Conservation (phyloP, 2,113 vertebrate species). For the Gadus chalcogrammus region DNA sequence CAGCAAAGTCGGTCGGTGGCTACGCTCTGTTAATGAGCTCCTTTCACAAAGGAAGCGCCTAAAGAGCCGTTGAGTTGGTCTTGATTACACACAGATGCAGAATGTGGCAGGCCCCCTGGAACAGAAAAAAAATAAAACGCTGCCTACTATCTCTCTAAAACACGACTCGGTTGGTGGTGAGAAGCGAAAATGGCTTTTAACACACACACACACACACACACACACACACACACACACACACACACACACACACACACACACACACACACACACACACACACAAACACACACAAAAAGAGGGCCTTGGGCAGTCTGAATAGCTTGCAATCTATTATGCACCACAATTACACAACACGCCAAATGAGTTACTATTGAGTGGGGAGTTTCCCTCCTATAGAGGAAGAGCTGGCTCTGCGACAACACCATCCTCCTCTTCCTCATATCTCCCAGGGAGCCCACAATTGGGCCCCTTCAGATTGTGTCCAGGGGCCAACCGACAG, state of each 20-base stretch:
- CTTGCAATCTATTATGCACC: constrained; percentile 62
- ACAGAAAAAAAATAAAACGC: constrained; percentile 31
- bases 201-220: too few relatives aligned
- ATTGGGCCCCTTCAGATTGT: too few relatives aligned
- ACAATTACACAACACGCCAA: constrained; percentile 68
- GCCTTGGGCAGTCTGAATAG: constrained; percentile 53
- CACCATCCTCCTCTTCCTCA: constrained; percentile 46
- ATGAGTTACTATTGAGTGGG: constrained; percentile 66
- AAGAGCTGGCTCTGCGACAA: constrained; percentile 49
- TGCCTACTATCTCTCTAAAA: constrained; percentile 59
- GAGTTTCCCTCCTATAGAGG: constrained; percentile 53
- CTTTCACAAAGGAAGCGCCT: background rate
- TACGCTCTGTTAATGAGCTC: constrained; percentile 38
- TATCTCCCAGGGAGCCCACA: constrained; percentile 27
- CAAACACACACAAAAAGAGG: constrained; percentile 25
- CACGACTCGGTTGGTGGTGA: constrained; percentile 55
- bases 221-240: constrained; percentile 12
- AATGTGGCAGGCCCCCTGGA: constrained; percentile 46
- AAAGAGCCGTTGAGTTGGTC: constrained; percentile 41
- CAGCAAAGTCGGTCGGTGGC: constrained; percentile 36
- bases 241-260: constrained; percentile 27
- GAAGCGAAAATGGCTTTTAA: constrained; percentile 53
- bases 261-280: too few relatives aligned
- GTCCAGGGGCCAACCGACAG: constrained; percentile 62
- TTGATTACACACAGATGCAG: constrained; percentile 53